Evolutionary conservation across 2,113 vertebrate genomes (phyloP).

Genomic region (Phaetusa simplex): DNA sequence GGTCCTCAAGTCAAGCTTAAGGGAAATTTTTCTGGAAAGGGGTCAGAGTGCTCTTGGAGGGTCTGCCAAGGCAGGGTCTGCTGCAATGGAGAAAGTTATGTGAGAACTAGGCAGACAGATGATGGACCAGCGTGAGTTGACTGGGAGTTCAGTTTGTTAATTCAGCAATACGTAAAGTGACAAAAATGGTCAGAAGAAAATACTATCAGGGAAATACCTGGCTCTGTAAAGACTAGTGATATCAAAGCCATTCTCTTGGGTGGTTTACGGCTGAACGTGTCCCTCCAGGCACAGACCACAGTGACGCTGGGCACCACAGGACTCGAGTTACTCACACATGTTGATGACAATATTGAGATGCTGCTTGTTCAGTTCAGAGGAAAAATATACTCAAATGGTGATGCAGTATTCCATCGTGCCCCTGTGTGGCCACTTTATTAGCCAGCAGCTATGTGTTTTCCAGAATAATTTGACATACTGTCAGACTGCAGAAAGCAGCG

Average conservation of each 20-base stretch:
- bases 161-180: background rate
- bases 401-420: background rate
- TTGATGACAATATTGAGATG: background rate
- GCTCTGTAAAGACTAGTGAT: background rate
- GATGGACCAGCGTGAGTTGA: background rate
- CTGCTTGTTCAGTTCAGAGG: background rate
- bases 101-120: background rate
- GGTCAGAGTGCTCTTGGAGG: background rate
- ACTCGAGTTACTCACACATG: background rate
- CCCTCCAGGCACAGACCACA: background rate
- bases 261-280: background rate
- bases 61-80: background rate
- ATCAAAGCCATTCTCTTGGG: background rate
- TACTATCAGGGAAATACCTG: background rate
- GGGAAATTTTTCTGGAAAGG: background rate
- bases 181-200: background rate
- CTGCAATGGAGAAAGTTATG: background rate
- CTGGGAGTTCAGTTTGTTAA: background rate
- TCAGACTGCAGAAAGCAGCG: background rate
- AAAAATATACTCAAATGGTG: background rate
- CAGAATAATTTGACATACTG: background rate
- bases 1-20: background rate
- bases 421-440: background rate
- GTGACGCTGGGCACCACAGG: background rate
- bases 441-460: background rate